These are phyloP conservation scores for Cataglyphis albicans DNA, from an alignment of 2,888 invertebrate genomes.

Conservation along the genomic window DNA sequence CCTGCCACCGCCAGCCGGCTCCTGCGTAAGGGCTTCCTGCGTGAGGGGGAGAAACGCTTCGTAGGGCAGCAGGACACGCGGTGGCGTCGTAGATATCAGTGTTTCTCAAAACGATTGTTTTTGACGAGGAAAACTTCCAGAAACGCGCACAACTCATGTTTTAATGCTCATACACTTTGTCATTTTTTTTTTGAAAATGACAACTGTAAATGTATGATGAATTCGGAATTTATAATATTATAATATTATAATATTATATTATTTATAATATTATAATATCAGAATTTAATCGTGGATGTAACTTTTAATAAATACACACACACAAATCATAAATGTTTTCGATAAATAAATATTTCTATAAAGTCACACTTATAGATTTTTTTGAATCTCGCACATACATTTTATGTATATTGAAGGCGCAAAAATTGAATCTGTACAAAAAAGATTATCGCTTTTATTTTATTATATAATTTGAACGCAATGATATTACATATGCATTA, in stretches of 20 bases:
- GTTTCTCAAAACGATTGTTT: conserved; percentile 29
- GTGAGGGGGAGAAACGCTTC: conserved; percentile 14
- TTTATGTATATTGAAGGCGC: too few relatives aligned
- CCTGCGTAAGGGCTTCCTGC: not conserved
- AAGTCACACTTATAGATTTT: not conserved
- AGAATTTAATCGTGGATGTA: not conserved
- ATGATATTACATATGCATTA: not conserved
- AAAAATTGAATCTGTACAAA: not conserved
- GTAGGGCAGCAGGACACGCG: conserved; percentile 17
- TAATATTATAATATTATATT: too few relatives aligned
- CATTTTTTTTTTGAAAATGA: not conserved
- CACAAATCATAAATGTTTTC: too few relatives aligned
- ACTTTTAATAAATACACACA: not conserved
- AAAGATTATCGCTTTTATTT: not conserved
- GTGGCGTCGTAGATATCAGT: conserved; percentile 27
- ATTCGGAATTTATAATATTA: not conserved
- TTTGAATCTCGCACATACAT: not conserved
- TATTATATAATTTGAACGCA: not conserved
- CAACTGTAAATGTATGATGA: not conserved
- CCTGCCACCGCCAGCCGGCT: not conserved
- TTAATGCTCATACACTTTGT: not conserved
- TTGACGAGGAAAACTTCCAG: not conserved
- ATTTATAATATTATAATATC: not conserved
- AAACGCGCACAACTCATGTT: not conserved
- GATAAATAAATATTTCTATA: not conserved